phyloP scores from a whole-genome alignment of 2,113 vertebrate species.

The Arizona elegans region DNA sequence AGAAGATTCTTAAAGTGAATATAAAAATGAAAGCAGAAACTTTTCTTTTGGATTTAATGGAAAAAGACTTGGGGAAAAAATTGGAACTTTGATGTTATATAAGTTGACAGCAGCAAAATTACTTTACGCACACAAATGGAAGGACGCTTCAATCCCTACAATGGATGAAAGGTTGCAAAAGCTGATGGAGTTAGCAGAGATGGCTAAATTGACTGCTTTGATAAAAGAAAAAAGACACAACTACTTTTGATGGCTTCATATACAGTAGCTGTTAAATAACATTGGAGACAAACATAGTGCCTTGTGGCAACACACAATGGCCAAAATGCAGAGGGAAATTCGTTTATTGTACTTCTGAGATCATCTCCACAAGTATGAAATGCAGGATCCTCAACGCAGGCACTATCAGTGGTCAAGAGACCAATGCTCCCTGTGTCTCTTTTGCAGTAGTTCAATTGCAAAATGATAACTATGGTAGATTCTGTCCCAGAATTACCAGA shows the following conservation, averaged over 20 bases:
- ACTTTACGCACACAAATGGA: too few relatives aligned
- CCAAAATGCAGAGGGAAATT: neutral
- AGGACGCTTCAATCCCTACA: too few relatives aligned
- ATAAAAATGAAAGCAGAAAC: too few relatives aligned
- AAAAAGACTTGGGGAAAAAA: too few relatives aligned
- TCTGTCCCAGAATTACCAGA: neutral
- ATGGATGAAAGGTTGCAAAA: too few relatives aligned
- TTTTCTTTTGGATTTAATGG: too few relatives aligned
- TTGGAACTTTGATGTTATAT: too few relatives aligned
- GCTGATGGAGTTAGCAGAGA: too few relatives aligned
- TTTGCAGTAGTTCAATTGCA: neutral
- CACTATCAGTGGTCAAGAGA: neutral
- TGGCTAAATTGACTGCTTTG: too few relatives aligned
- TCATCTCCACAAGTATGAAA: neutral
- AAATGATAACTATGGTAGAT: neutral
- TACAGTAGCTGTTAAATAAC: neutral
- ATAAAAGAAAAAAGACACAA: too few relatives aligned
- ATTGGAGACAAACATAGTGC: neutral
- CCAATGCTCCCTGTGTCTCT: neutral
- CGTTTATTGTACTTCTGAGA: neutral
- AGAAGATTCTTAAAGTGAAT: too few relatives aligned
- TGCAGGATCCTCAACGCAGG: neutral
- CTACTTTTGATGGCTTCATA: neutral
- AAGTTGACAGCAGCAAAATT: too few relatives aligned
- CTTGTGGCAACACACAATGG: neutral